Conservation (phyloP, 2,888 invertebrate species). For the Hemithea aestivaria region DNA sequence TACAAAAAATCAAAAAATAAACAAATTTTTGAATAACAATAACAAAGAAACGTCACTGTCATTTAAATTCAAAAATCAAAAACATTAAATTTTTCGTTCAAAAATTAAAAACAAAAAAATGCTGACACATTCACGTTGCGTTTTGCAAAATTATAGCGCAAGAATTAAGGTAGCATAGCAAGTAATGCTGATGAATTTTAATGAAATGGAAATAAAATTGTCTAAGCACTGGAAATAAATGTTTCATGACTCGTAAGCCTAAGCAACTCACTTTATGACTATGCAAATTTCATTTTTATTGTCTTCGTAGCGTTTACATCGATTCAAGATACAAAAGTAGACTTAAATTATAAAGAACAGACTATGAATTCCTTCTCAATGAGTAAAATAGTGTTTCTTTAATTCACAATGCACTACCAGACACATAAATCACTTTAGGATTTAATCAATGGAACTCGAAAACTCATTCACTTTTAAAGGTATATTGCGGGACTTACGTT, state of each 20-base stretch:
- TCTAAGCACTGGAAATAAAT: too few relatives aligned
- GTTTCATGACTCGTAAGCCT: constrained; percentile 21
- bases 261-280: constrained; percentile 26
- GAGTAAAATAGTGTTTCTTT: too few relatives aligned
- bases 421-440: constrained; percentile 4
- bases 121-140: constrained; percentile 12
- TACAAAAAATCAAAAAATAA: not conserved
- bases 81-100: not conserved
- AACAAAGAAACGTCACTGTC: constrained; percentile 6
- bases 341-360: too few relatives aligned
- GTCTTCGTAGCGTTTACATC: constrained; percentile 22
- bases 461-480: constrained; percentile 22
- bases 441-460: constrained; percentile 24
- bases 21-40: not conserved
- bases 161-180: constrained; percentile 11
- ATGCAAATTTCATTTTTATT: constrained; percentile 32
- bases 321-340: constrained; percentile 6
- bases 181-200: too few relatives aligned
- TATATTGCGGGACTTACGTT: constrained; percentile 20
- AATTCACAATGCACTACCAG: not conserved
- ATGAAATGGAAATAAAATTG: too few relatives aligned
- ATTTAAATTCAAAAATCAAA: not conserved
- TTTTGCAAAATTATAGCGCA: constrained; percentile 13
- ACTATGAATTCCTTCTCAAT: too few relatives aligned
- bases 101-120: not conserved